Percentiles rank a stretch among this genome's conserved stretches.
These are phyloP conservation scores for Bubalus kerabau DNA, from an alignment of 2,113 vertebrate genomes.

Conservation along the genomic window DNA sequence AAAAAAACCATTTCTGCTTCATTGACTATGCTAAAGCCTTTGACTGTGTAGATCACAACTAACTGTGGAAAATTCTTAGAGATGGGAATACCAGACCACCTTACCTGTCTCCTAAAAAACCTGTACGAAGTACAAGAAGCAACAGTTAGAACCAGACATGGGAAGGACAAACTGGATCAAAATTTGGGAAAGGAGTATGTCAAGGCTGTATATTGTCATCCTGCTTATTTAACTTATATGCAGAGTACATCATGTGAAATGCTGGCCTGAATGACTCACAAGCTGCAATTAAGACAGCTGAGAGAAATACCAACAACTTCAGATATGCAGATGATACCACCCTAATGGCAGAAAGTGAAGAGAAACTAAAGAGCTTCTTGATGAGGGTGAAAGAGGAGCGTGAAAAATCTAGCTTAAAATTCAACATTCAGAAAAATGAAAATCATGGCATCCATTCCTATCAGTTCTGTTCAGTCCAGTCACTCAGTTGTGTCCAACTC, in stretches of 20 bases:
- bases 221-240: background rate
- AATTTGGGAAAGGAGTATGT: background rate
- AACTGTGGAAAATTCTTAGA: background rate
- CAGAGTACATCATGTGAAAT: background rate
- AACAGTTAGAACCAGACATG: background rate
- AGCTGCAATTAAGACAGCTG: background rate
- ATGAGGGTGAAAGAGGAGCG: background rate
- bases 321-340: background rate
- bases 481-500: too few relatives aligned
- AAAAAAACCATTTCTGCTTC: background rate
- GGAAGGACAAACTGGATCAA: background rate
- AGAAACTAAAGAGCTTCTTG: background rate
- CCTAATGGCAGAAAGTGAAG: background rate
- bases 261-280: background rate
- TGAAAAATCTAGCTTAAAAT: background rate
- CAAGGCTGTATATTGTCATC: background rate
- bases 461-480: background rate
- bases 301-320: background rate
- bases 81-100: background rate
- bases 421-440: background rate
- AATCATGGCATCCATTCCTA: background rate
- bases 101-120: background rate
- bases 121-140: background rate
- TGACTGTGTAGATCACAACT: background rate
- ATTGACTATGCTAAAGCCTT: background rate